phyloP scores from a whole-genome alignment of 2,888 invertebrate species.

The Neoscelio sp. region DNA sequence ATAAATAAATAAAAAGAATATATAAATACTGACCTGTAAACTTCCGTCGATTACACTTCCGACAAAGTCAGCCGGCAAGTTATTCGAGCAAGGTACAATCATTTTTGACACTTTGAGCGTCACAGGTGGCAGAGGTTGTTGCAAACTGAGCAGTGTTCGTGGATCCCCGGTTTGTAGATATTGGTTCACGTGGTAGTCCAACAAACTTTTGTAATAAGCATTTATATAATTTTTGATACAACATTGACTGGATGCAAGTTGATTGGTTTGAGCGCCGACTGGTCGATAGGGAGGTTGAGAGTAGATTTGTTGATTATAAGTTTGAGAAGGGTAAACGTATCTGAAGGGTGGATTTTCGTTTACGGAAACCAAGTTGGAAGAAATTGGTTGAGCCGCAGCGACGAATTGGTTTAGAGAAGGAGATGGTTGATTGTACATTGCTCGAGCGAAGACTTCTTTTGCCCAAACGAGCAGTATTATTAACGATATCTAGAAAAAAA shows the following conservation, averaged over 20 bases:
- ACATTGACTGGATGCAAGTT: background rate
- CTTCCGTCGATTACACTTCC: background rate
- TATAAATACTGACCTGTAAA: background rate
- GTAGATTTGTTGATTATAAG: slow-evolving; percentile 17
- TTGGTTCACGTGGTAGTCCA: background rate
- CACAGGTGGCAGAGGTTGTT: slow-evolving; percentile 11
- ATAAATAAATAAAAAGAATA: background rate
- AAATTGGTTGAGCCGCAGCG: background rate
- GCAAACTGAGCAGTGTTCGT: background rate
- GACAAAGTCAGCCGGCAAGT: slow-evolving; percentile 5
- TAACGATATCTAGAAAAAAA: no score
- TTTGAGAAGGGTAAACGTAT: background rate
- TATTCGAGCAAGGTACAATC: background rate
- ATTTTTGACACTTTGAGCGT: background rate
- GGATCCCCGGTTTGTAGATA: slow-evolving; percentile 17
- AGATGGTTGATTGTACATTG: background rate
- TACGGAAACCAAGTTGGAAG: slow-evolving; percentile 6
- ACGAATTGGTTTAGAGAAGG: background rate
- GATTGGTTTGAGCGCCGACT: slow-evolving; percentile 4
- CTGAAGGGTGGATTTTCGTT: slow-evolving; percentile 10
- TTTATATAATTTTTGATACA: background rate
- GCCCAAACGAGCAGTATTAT: no score
- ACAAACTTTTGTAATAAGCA: slow-evolving; percentile 8
- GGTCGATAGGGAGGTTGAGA: background rate
- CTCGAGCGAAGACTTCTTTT: no score